phyloP scores from a whole-genome alignment of 2,888 invertebrate species.

The Pseudococcus jackbeardsleyi region DNA sequence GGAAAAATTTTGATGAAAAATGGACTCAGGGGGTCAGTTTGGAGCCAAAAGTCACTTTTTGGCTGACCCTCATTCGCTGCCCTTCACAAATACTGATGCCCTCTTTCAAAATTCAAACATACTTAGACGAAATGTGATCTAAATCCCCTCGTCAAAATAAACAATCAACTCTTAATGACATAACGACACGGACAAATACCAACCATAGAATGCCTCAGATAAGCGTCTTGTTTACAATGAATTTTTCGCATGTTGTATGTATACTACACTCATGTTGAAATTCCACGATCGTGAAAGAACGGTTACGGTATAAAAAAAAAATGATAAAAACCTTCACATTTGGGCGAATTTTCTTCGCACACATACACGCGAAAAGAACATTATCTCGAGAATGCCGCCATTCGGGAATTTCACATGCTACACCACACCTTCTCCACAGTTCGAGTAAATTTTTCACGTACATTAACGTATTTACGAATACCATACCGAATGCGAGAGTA shows the following conservation, averaged over 20 bases:
- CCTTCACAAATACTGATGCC: no score
- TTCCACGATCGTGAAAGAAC: background rate
- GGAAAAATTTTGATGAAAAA: no score
- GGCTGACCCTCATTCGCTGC: no score
- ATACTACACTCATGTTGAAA: background rate
- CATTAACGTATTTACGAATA: background rate
- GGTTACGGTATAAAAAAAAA: background rate
- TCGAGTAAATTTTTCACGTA: background rate
- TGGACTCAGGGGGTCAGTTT: no score
- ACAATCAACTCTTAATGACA: background rate
- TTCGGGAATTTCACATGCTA: background rate
- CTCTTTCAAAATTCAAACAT: no score
- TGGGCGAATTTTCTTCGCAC: background rate
- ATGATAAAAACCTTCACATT: background rate
- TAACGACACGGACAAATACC: background rate
- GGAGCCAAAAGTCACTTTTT: no score
- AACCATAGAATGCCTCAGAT: background rate
- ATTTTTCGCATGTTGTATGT: background rate
- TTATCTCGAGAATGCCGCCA: slow-evolving; percentile 10
- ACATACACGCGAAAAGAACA: background rate
- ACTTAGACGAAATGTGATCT: background rate
- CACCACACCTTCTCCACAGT: background rate
- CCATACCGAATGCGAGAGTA: background rate
- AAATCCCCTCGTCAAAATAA: background rate
- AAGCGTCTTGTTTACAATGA: background rate